These are phyloP conservation scores for Apteryx mantelli DNA, from an alignment of 2,113 vertebrate species.

Conservation along the genomic window DNA sequence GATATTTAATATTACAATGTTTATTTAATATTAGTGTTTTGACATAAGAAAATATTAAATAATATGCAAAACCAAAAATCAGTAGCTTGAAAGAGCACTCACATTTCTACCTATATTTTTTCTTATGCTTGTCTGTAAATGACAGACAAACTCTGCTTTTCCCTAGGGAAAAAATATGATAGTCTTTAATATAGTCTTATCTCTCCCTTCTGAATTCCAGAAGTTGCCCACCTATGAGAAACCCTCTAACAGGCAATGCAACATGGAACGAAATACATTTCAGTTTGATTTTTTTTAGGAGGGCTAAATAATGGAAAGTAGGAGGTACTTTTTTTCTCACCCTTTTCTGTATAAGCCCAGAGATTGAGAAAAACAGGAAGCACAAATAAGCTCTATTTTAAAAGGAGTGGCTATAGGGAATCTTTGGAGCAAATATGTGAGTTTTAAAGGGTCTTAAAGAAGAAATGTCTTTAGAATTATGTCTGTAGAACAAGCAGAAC, in stretches of 20 bases:
- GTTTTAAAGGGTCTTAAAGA: background rate
- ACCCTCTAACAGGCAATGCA: background rate
- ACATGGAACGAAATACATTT: background rate
- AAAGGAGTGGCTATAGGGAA: background rate
- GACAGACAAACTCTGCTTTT: background rate
- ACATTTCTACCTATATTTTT: conserved; percentile 14
- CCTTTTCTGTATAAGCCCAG: background rate
- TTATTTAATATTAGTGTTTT: background rate
- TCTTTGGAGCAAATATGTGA: background rate
- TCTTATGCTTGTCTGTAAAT: background rate
- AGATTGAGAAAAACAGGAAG: background rate
- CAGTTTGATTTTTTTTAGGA: background rate
- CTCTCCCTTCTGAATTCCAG: background rate
- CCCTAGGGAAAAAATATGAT: background rate
- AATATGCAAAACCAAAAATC: background rate
- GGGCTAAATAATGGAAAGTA: background rate
- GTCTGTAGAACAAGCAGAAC: background rate
- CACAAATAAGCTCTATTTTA: background rate
- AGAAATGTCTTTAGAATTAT: background rate
- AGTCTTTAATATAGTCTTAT: background rate
- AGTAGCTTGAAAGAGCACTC: background rate
- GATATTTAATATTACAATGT: background rate
- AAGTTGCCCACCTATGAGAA: conserved; percentile 1
- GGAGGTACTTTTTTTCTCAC: background rate
- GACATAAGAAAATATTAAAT: background rate